Base-by-base conservation (phyloP, 2,113 vertebrate genomes). In the Psilopogon haemacephalus region DNA sequence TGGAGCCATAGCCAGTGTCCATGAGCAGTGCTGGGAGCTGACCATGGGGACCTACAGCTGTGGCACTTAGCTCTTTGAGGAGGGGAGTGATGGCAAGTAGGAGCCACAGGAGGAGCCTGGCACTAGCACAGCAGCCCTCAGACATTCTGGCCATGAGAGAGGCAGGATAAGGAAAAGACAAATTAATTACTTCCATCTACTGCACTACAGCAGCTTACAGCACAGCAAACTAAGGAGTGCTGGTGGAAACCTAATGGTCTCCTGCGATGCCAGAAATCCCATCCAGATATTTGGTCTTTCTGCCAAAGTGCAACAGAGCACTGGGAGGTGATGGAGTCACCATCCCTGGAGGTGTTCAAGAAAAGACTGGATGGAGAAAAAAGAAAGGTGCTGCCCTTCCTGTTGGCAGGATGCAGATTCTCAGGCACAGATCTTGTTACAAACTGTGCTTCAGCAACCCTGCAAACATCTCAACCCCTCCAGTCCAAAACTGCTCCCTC, bases 51-150 rank as follows among this genome's bases (percentile, higher is more conserved):
- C 42, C 19, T 59, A 15, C 1, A 3, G 32, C 33, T 37, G 38
- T 0, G 0, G 52, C 33, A 52, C 14, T 18, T 40, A 2, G 0
- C 20, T 63, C 68, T 42, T 35, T 32, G 14, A 40, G 33, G n/a
- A 71, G 12, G 12, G 11, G 16, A 82, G 24, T 0, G 1, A 37
- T 11, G 26, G 40, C 37, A 90, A 35, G 28, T 26, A 19, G 8
- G 12, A 70, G 54, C 46, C 67, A 33, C 37, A 58, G 59, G 20
- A 86, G 48, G 63, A 67, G 21, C 26, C 44, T 58, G 40, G 38
- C 19, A 15, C 58, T 42, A 40, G 30, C 16, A 72, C 54, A 67
- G 8, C 4, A 75, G 14, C 19, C 86, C 62, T 78, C 55, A 56
- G 23, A 20, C 42, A 42, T 14, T 55, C 50, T 3, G 7, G 63